A percentile compares a stretch with the other conserved stretches of the same genome.
Evolutionary conservation across 1,140 invertebrate genomes (phyloP).

Genomic region (Archivesica marissinica): DNA sequence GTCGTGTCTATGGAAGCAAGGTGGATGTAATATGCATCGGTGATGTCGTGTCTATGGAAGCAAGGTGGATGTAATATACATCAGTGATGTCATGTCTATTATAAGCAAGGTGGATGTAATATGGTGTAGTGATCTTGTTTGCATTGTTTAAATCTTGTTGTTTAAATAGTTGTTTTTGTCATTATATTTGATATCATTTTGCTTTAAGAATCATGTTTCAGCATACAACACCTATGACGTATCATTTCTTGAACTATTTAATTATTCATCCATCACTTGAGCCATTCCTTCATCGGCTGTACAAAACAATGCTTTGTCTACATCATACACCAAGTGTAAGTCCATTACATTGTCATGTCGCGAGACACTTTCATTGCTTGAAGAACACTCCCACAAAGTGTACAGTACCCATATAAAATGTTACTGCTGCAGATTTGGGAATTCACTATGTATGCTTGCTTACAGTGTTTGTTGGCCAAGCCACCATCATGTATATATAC

Average conservation of each 20-base stretch:
- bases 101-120: too few species aligned
- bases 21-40: too few species aligned
- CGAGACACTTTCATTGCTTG: background rate
- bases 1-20: too few species aligned
- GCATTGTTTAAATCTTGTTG: conserved; percentile 15
- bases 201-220: conserved; percentile 13
- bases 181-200: conserved; percentile 14
- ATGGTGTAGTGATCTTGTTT: too few species aligned
- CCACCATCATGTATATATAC: conserved; percentile 7
- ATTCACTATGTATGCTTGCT: background rate
- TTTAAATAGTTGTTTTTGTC: conserved; percentile 8
- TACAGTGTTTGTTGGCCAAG: conserved; percentile 15
- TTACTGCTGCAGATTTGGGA: background rate
- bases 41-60: too few species aligned
- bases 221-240: conserved; percentile 18
- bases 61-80: too few species aligned
- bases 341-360: background rate
- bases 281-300: conserved; percentile 40
- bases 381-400: background rate
- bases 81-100: too few species aligned
- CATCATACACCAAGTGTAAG: conserved; percentile 40
- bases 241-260: conserved; percentile 14
- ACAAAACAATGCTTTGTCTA: background rate
- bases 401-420: background rate
- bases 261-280: conserved; percentile 6